Percentiles rank a stretch among this genome's conserved stretches.
Conservation (phyloP, 2,797 vertebrate species). For the Lates japonicus region DNA sequence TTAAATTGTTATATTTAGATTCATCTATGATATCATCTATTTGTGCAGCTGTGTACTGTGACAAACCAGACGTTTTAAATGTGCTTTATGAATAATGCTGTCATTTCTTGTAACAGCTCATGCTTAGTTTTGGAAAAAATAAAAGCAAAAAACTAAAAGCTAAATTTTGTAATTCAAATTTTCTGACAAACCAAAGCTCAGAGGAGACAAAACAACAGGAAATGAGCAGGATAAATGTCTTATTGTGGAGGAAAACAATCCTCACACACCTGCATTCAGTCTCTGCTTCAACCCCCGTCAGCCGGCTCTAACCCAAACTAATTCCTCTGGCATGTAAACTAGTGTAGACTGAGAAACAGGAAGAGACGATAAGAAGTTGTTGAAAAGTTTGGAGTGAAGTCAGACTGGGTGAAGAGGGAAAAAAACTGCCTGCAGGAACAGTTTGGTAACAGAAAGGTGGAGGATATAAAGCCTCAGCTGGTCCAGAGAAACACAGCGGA, state of each 20-base stretch:
- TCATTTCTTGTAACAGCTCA: neutral
- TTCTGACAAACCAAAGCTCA: neutral
- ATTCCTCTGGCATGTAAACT: neutral
- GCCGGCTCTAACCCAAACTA: neutral
- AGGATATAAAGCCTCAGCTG: conserved; percentile 36
- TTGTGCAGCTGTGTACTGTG: neutral
- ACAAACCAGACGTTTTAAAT: conserved; percentile 5
- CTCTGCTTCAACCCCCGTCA: neutral
- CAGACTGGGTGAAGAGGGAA: neutral
- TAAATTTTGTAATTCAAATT: neutral
- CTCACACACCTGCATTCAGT: neutral
- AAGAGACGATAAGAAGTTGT: conserved; percentile 12
- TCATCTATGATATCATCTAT: neutral
- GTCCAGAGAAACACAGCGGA: conserved; percentile 43
- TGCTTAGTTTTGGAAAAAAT: neutral
- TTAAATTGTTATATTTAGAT: neutral
- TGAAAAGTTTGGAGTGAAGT: conserved; percentile 12
- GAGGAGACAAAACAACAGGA: conserved; percentile 27
- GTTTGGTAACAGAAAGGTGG: conserved; percentile 22
- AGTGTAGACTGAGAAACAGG: conserved; percentile 14
- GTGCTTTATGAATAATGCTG: neutral
- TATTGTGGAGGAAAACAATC: neutral
- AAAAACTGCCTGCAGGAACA: conserved; percentile 25
- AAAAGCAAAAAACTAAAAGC: neutral
- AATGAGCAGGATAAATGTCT: neutral